These are phyloP conservation scores for Mormyrus iriodes DNA, from an alignment of 2,113 vertebrate genomes.

Conservation along the genomic window DNA sequence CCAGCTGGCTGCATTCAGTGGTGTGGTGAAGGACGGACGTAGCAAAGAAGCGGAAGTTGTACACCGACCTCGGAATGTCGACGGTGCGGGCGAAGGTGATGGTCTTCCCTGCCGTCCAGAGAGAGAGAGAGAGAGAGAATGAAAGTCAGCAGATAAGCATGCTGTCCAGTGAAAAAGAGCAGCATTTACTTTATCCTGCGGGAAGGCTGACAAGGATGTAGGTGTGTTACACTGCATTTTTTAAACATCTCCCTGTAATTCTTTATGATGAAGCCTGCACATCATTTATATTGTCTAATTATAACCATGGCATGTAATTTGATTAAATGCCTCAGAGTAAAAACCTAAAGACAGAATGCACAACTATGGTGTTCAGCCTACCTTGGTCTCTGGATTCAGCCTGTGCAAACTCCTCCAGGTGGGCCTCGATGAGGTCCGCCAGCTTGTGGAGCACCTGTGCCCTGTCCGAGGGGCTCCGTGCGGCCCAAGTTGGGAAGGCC, in stretches of 20 bases:
- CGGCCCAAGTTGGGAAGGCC: constrained; percentile 82
- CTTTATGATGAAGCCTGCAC: not conserved
- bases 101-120: constrained; percentile 75
- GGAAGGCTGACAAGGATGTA: not conserved
- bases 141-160: not conserved
- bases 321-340: not conserved
- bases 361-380: constrained; percentile 35
- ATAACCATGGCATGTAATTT: not conserved
- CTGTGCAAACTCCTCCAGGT: constrained; percentile 77
- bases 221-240: not conserved
- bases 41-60: constrained; percentile 92
- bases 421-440: constrained; percentile 78
- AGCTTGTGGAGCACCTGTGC: constrained; percentile 72
- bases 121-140: not conserved
- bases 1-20: constrained; percentile 77
- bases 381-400: constrained; percentile 96
- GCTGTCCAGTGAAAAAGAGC: not conserved
- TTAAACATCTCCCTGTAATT: not conserved
- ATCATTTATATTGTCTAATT: not conserved
- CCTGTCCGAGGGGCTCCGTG: constrained; percentile 68
- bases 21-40: constrained; percentile 81
- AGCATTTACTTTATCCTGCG: not conserved
- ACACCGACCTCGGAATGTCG: constrained; percentile 77
- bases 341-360: not conserved
- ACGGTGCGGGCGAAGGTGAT: constrained; percentile 71